Evolutionary conservation across 2,888 invertebrate species (phyloP), one percentile per base, ranked within the genome.

Genomic region (Eueremaeus valkanovi): DNA sequence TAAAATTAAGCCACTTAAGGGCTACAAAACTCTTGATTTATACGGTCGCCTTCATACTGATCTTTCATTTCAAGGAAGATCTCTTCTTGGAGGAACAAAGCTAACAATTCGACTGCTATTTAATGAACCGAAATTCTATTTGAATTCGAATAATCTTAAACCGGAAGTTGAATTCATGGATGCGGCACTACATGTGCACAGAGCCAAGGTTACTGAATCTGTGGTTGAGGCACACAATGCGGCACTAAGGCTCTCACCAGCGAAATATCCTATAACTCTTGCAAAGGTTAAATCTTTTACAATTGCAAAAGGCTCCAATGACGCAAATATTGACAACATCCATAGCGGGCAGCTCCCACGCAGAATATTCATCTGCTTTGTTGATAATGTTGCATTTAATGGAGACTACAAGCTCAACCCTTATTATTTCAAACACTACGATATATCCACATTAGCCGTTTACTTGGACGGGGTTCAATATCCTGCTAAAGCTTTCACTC

Each of bases 61-160:
- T 36, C n/a, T 70, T 2, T 11, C 70, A 33, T 70, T 36, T 45
- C 70, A 70, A 18, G 29, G 29, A 31, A 3, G 70, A 13, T 36
- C 5, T 70, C 3, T 70, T 0, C 3, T 70, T 8, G 70, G 70
- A 8, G 70, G 70, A 3, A 2, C 9, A 8, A 70, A 36, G n/a
- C 16, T 70, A 3, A 27, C n/a, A 31, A 13, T 70, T 33, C n/a
- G 29, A 18, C 11, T 70, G 1, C 27, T 33, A 8, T 31, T 31
- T 1, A 40, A 70, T 70, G 70, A 40, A 2, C 24, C 70, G 36
- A 61, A 61, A 16, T 61, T 61, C 11, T 61, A 29, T 29, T 61
- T 61, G 11, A 51, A n/a, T 16, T 13, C 51, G 8, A 21, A 2
- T 6, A 45, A 45, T 21, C 9, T 21, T 21, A 51, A n/a, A 21